Conservation (phyloP, 2,113 vertebrate species). For the human region DNA sequence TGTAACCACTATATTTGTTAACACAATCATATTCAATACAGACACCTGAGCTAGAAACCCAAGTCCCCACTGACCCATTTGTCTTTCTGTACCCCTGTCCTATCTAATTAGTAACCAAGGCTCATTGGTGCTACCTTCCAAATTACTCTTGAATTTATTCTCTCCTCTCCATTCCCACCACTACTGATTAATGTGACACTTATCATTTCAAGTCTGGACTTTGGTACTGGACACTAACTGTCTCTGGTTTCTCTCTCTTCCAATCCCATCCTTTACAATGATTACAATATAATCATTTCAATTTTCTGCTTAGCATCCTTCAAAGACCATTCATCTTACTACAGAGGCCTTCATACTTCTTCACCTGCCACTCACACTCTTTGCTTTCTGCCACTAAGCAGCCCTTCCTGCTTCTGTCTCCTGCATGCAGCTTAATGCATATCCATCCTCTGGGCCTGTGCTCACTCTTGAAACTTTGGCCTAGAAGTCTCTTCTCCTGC, state of each 20-base stretch:
- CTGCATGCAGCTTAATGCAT: neutral
- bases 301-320: neutral
- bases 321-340: neutral
- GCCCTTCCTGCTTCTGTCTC: neutral
- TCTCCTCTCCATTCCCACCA: neutral
- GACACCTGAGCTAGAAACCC: neutral
- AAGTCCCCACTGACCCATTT: neutral
- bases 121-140: neutral
- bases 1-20: neutral
- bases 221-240: neutral
- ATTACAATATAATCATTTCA: neutral
- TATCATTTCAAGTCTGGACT: neutral
- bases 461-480: neutral
- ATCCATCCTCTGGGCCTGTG: neutral
- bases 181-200: neutral
- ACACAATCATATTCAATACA: neutral
- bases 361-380: neutral
- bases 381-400: neutral
- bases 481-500: neutral
- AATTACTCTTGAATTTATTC: neutral
- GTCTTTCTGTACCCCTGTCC: neutral
- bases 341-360: neutral
- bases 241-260: neutral
- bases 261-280: neutral
- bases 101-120: neutral